Percentiles rank a stretch among this genome's conserved stretches.
These are phyloP conservation scores for Tenthredo mesomela DNA, from an alignment of 2,888 invertebrate genomes.

Conservation along the genomic window DNA sequence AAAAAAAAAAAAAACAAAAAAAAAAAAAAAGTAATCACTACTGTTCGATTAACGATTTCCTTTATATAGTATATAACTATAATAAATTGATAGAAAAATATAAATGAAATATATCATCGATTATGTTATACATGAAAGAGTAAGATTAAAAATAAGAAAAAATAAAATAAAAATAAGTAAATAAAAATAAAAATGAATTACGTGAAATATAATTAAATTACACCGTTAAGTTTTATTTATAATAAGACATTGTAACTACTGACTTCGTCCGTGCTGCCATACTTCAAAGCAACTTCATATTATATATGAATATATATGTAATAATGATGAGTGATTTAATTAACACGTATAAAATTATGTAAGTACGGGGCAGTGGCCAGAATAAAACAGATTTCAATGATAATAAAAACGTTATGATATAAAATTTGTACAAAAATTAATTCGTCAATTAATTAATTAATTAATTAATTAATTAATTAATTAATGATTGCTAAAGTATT, in stretches of 20 bases:
- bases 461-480: constrained; percentile 41
- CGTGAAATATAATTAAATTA: constrained; percentile 24
- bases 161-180: not conserved
- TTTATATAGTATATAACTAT: not conserved
- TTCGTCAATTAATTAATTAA: constrained; percentile 40
- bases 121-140: not conserved
- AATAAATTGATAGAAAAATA: not conserved
- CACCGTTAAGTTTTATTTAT: constrained; percentile 49
- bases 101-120: not conserved
- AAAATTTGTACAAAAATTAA: constrained; percentile 17
- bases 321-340: constrained; percentile 1
- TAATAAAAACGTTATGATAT: not conserved
- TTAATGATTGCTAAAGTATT: constrained; percentile 57
- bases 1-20: not conserved
- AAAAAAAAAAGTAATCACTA: not conserved
- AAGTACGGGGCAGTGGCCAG: not conserved
- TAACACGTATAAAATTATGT: constrained; percentile 2
- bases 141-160: not conserved
- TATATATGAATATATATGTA: not conserved
- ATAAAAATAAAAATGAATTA: not conserved
- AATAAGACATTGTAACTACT: constrained; percentile 41
- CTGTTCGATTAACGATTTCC: not conserved
- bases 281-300: constrained; percentile 63
- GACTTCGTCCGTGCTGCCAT: constrained; percentile 67
- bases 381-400: not conserved